A percentile compares a stretch with the other conserved stretches of the same genome.
Evolutionary conservation across 2,113 vertebrate genomes (phyloP).

Genomic region (Poeciliopsis turrubarensis): DNA sequence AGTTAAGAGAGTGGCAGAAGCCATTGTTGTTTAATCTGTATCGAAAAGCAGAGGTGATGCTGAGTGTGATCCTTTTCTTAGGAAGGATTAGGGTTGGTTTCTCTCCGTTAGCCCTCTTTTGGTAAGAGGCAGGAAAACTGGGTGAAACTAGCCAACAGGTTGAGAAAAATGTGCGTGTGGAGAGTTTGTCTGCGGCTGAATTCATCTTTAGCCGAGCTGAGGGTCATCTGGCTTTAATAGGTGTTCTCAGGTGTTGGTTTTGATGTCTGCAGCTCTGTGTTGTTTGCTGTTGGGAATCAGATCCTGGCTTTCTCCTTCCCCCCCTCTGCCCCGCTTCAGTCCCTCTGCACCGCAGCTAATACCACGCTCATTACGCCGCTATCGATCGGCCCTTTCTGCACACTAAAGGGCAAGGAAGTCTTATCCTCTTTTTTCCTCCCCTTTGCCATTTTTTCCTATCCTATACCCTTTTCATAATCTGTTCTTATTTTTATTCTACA

Average conservation of each 20-base stretch:
- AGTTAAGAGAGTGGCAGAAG: slow-evolving; percentile 72
- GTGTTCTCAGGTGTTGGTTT: slow-evolving; percentile 73
- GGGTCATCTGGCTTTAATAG: slow-evolving; percentile 71
- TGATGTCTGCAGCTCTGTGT: slow-evolving; percentile 61
- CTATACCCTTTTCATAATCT: slow-evolving; percentile 53
- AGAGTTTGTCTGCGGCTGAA: slow-evolving; percentile 39
- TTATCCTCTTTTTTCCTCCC: slow-evolving; percentile 50
- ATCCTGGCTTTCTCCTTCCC: slow-evolving; percentile 42
- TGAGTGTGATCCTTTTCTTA: slow-evolving; percentile 72
- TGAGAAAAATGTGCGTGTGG: slow-evolving; percentile 23
- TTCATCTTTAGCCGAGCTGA: slow-evolving; percentile 57
- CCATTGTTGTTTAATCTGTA: slow-evolving; percentile 75
- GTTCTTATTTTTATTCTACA: slow-evolving; percentile 24
- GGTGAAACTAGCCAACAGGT: slow-evolving; percentile 22
- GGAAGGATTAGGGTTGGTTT: slow-evolving; percentile 63
- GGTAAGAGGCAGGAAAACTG: slow-evolving; percentile 48
- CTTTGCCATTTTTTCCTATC: slow-evolving; percentile 54
- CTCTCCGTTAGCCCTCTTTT: slow-evolving; percentile 51
- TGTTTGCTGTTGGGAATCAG: slow-evolving; percentile 79
- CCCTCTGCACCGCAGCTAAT: slow-evolving; percentile 75
- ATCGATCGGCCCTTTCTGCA: slow-evolving; percentile 69
- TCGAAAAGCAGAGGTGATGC: slow-evolving; percentile 68
- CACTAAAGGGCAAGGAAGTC: slow-evolving; percentile 72
- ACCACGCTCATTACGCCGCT: slow-evolving; percentile 74
- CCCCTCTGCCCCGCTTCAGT: slow-evolving; percentile 59